Evolutionary conservation across 2,797 vertebrate species (phyloP).

Genomic region (Pseudochromis fuscus): DNA sequence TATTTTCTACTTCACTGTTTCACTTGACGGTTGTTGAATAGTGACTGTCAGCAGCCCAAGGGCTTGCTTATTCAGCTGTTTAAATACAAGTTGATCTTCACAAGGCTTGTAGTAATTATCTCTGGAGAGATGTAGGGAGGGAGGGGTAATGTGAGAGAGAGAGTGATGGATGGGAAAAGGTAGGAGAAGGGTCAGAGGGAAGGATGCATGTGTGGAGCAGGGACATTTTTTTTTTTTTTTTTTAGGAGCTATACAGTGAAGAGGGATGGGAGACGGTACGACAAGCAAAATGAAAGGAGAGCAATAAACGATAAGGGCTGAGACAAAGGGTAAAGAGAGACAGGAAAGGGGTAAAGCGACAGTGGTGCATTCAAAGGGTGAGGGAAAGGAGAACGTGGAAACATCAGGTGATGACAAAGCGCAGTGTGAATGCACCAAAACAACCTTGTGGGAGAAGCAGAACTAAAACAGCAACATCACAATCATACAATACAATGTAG

Average conservation of each 20-base stretch:
- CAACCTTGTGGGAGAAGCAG: background rate
- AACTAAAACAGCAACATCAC: slow-evolving; percentile 1
- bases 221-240: slow-evolving; percentile 48
- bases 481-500: background rate
- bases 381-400: slow-evolving; percentile 26
- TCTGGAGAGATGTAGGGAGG: slow-evolving; percentile 50
- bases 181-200: slow-evolving; percentile 58
- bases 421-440: slow-evolving; percentile 3
- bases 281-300: slow-evolving; percentile 14
- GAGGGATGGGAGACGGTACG: slow-evolving; percentile 8
- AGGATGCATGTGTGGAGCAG: slow-evolving; percentile 38
- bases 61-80: slow-evolving; percentile 82
- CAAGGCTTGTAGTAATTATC: slow-evolving; percentile 82
- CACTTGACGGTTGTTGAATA: slow-evolving; percentile 65
- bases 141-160: slow-evolving; percentile 38
- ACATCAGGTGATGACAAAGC: slow-evolving; percentile 25
- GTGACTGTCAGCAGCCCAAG: slow-evolving; percentile 69
- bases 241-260: slow-evolving; percentile 14
- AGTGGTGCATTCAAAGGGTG: slow-evolving; percentile 1
- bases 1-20: slow-evolving; percentile 59
- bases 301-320: slow-evolving; percentile 12
- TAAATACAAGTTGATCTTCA: slow-evolving; percentile 83
- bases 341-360: slow-evolving; percentile 2
- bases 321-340: slow-evolving; percentile 23
- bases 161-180: slow-evolving; percentile 58